Evolutionary conservation across 2,797 vertebrate genomes (phyloP).

Genomic region (Acrossocheilus fasciatus): DNA sequence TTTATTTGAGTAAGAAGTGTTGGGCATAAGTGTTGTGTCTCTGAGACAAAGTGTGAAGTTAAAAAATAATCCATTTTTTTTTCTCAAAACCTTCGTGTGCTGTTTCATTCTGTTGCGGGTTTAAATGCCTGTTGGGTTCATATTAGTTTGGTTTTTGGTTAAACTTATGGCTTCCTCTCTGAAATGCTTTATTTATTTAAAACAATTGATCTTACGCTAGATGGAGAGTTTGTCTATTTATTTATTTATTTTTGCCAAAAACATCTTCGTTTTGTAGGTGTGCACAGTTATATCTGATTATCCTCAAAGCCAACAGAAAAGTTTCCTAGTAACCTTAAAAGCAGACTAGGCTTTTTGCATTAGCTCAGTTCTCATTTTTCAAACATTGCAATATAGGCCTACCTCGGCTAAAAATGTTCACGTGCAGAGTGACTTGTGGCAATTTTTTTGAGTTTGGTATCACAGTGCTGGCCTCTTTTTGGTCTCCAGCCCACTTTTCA

Average conservation of each 20-base stretch:
- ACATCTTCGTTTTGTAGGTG: not conserved
- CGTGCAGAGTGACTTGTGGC: constrained; percentile 42
- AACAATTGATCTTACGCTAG: too few species aligned
- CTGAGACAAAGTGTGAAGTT: not conserved
- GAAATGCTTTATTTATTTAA: not conserved
- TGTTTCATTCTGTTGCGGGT: not conserved
- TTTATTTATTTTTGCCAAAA: not conserved
- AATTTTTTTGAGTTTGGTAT: constrained; percentile 69
- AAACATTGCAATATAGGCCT: not conserved
- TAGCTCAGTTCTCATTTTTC: not conserved
- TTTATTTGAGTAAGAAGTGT: not conserved
- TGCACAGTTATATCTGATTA: not conserved
- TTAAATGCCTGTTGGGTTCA: not conserved
- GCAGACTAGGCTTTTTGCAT: not conserved
- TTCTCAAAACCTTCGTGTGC: not conserved
- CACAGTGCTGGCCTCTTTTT: constrained; percentile 72
- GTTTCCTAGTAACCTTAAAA: constrained; percentile 16
- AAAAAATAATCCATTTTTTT: not conserved
- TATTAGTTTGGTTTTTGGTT: not conserved
- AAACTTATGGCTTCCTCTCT: not conserved
- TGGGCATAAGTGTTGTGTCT: not conserved
- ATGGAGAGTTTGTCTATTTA: too few species aligned
- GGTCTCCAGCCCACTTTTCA: constrained; percentile 77
- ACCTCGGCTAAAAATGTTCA: constrained; percentile 39
- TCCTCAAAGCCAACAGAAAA: not conserved